Conservation (phyloP, 2,797 vertebrate species). For the Danio aesculapii region DNA sequence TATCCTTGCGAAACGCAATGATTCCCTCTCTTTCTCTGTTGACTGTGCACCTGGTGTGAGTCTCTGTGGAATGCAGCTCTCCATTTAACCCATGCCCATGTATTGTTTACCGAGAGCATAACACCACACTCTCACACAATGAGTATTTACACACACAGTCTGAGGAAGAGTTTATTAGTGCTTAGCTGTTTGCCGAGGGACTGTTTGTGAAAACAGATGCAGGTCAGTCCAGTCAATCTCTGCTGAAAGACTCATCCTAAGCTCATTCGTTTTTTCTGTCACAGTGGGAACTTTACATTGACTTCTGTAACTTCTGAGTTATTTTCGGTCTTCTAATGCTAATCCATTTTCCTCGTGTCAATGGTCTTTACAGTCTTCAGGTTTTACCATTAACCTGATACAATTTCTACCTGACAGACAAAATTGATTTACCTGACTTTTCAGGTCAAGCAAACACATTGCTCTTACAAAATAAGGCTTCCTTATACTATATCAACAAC, state of each 20-base stretch:
- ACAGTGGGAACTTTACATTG: background rate
- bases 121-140: constrained; percentile 33
- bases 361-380: background rate
- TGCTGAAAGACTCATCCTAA: constrained; percentile 10
- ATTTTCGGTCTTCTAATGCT: background rate
- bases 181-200: constrained; percentile 42
- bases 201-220: constrained; percentile 42
- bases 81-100: constrained; percentile 27
- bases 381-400: background rate
- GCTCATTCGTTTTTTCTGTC: background rate
- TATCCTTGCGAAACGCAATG: background rate
- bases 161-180: constrained; percentile 41
- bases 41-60: constrained; percentile 47
- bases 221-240: constrained; percentile 17
- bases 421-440: too few relatives aligned
- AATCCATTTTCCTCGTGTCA: background rate
- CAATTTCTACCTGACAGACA: too few relatives aligned
- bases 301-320: background rate
- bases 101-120: constrained; percentile 40
- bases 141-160: constrained; percentile 50
- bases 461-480: too few relatives aligned
- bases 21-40: constrained; percentile 38
- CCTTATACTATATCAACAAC: too few relatives aligned
- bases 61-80: constrained; percentile 49
- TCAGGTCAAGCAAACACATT: too few relatives aligned